Evolutionary conservation across 2,888 invertebrate genomes (phyloP), one percentile per base, ranked within the genome.

Genomic region (Melinaea menophilus): DNA sequence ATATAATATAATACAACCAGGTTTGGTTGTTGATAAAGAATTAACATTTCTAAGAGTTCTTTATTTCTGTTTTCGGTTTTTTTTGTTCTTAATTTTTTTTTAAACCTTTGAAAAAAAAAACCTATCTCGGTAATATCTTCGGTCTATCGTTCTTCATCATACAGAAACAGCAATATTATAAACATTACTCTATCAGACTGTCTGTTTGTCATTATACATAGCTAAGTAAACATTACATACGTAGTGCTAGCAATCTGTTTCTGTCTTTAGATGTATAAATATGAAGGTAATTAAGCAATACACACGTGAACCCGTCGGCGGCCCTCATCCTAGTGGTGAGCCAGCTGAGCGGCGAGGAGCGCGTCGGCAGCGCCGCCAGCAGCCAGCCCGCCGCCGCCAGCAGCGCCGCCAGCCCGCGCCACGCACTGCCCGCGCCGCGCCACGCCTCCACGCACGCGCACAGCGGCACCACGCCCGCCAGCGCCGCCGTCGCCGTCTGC

Each of bases 391-490:
- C 78, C 45, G 72, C 79, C 2, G 83, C 82, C 65, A 84, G 68
- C 57, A 70, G 55, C 41, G 71, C 68, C 7, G 69, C 70, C 47
- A 63, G 66, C 37, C 68, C 61, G 33, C 70, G 67, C 69, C 71
- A 58, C 11, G 77, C 79, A 57, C 76, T 66, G 22, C 70, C 69
- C 7, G 69, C 75, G 31, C 73, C 81, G 22, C 82, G 79, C 79
- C 77, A 80, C 71, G 75, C 73, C 64, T 98, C 98, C 72, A 95
- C 96, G 72, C 96, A 87, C 93, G 97, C 95, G 46, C 97, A 95
- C 87, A 99, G 92, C 61, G 99, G 99, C 82, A 97, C 95, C 68
- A 95, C 95, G 73, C 98, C 90, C 71, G 96, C 95, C 69, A 98
- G 93, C 63, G 97, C 94, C 74, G 97, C 85, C 2, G 97, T 97